Percentiles rank a stretch among this genome's conserved stretches.
These are phyloP conservation scores for Cherax destructor DNA, from an alignment of 1,140 invertebrate genomes.

Conservation along the genomic window DNA sequence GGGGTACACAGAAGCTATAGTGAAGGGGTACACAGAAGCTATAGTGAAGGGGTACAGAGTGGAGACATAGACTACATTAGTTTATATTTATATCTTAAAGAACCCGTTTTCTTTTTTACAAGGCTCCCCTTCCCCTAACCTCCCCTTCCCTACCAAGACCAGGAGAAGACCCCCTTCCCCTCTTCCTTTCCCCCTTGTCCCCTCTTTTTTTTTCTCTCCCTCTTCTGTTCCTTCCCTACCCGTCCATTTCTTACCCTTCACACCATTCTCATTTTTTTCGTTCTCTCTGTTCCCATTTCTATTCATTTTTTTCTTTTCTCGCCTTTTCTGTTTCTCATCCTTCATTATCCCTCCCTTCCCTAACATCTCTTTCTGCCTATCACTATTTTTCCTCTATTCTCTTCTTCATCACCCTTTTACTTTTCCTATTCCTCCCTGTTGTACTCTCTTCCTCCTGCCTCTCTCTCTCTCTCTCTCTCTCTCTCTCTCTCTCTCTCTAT, in stretches of 20 bases:
- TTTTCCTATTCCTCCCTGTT: not conserved
- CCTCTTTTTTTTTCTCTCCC: not conserved
- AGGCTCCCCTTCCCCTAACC: not conserved
- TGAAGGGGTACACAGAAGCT: too few relatives aligned
- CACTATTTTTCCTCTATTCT: not conserved
- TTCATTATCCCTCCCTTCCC: not conserved
- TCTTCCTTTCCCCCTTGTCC: not conserved
- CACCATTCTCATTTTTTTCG: not conserved
- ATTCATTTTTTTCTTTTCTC: not conserved
- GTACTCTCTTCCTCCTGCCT: not conserved
- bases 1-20: too few relatives aligned
- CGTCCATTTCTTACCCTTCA: not conserved
- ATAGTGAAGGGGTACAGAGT: too few relatives aligned
- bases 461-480: not conserved
- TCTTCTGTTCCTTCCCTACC: not conserved
- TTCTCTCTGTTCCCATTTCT: not conserved
- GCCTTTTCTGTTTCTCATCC: not conserved
- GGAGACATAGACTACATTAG: too few relatives aligned
- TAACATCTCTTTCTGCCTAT: not conserved
- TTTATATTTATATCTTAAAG: too few relatives aligned
- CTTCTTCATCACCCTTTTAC: not conserved
- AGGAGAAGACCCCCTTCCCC: too few relatives aligned
- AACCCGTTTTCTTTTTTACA: too few relatives aligned
- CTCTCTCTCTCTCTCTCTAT: not conserved
- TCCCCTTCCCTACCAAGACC: not conserved